Conservation (phyloP, 2,113 vertebrate species). For the Hydrochoerus hydrochaeris region DNA sequence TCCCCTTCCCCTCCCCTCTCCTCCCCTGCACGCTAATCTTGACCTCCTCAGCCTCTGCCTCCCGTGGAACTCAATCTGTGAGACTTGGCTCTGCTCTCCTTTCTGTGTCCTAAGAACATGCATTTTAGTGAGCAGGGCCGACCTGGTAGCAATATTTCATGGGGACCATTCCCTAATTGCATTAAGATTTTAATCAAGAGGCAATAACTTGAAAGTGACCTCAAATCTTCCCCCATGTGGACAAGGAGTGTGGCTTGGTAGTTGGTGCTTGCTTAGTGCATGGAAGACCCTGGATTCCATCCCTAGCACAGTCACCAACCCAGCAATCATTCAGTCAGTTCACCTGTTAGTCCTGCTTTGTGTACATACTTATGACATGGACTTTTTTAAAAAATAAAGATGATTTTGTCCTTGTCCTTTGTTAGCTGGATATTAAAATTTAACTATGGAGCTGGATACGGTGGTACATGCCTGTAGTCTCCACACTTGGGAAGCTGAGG, state of each 20-base stretch:
- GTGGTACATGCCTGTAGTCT: not conserved
- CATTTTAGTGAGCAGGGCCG: not conserved
- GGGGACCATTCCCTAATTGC: not conserved
- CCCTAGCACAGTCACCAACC: not conserved
- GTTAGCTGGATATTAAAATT: slow-evolving; percentile 7
- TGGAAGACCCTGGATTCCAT: too few species aligned
- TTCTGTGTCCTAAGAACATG: not conserved
- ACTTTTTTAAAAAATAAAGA: not conserved
- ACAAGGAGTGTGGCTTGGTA: not conserved
- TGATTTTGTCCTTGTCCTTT: slow-evolving; percentile 9
- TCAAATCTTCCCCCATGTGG: not conserved
- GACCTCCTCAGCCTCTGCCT: not conserved
- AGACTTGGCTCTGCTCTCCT: not conserved
- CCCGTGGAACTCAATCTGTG: not conserved
- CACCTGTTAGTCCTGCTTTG: not conserved
- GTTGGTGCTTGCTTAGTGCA: too few species aligned
- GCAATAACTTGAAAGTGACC: not conserved
- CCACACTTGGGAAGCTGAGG: not conserved
- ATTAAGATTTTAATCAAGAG: not conserved
- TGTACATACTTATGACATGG: not conserved
- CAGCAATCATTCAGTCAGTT: not conserved
- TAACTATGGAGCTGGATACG: not conserved
- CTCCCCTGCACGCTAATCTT: not conserved
- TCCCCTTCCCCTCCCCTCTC: not conserved
- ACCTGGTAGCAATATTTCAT: not conserved